Evolutionary conservation across 2,797 vertebrate genomes (phyloP), one percentile per base, ranked within the genome.

Genomic region (Aselliscus stoliczkanus): DNA sequence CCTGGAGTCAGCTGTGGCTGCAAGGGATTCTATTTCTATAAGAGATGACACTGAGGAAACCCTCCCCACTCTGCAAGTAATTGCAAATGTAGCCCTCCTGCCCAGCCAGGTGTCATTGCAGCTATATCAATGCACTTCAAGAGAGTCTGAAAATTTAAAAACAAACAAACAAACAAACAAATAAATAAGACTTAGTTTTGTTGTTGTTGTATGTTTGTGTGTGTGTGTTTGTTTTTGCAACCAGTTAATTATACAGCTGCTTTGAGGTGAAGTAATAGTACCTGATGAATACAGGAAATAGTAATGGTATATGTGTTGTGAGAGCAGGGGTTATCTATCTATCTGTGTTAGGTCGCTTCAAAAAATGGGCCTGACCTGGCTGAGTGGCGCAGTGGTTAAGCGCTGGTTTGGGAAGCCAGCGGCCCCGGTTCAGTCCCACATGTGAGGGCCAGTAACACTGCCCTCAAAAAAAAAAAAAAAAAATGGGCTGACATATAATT

Each of bases 1-100:
- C 98, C 99, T 99, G 97, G 99, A 99, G 97, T 99, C 99, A 65
- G 99, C 99, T 81, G 99, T 99, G 0, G 99, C 99, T 97, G 99
- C 99, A 95, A 99, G 99, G 2, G 99, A 99, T 96, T 99, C 99
- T 97, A 99, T 98, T 90, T 99, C 99, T 95, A 99, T 99, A 98
- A 96, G 99, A 99, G 98, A 99, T 99, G 54, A 99, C 99, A 0
- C 99, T 99, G 93, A 99, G 99, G 98, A 99, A 99, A 20, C 99
- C 99, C 97, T 99, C 99, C 86, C 99, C 99, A 2, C 99, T 99
- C 95, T 99, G 98, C 98, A 99, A 99, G 98, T 99, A 95, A 99
- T 99, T 84, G 99, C 99, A 64, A 99, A 99, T 62, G 9, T 99
- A 99, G 98, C 99, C 99, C 96, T 99, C 99, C 94, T 99, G 99